Percentiles rank a stretch among this genome's conserved stretches.
These are phyloP conservation scores for Oncorhynchus mykiss DNA, from an alignment of 2,113 vertebrate species.

Conservation along the genomic window DNA sequence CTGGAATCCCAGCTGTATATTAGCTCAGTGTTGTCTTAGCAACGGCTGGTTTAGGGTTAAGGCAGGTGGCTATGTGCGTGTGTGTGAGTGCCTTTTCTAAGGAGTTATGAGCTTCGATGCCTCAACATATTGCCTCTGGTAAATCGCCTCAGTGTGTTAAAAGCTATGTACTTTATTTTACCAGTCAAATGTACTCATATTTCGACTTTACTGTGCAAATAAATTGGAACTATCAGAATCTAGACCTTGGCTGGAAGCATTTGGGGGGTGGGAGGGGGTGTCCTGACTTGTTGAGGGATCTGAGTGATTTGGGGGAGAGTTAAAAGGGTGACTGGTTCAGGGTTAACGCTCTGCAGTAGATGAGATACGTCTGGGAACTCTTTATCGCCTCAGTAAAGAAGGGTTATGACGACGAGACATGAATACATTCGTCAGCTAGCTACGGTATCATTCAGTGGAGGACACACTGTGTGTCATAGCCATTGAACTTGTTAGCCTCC, in stretches of 20 bases:
- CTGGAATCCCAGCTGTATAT: neutral
- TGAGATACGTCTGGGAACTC: conserved; percentile 32
- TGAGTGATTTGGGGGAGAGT: conserved; percentile 10
- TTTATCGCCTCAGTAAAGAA: conserved; percentile 35
- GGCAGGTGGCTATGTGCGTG: neutral
- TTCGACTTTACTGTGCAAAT: conserved; percentile 47
- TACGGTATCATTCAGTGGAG: conserved; percentile 32
- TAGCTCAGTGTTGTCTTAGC: neutral
- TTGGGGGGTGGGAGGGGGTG: neutral
- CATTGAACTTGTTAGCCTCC: neutral
- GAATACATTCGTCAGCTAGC: conserved; percentile 30
- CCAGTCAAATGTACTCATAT: conserved; percentile 59
- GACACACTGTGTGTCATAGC: conserved; percentile 15
- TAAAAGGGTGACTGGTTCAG: conserved; percentile 23
- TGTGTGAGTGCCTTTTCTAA: conserved; percentile 32
- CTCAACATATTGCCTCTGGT: conserved; percentile 40
- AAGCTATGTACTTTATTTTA: conserved; percentile 45
- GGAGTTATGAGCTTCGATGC: conserved; percentile 57
- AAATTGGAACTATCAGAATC: conserved; percentile 35
- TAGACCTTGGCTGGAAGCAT: conserved; percentile 29
- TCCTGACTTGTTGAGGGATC: neutral
- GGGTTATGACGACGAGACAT: conserved; percentile 23
- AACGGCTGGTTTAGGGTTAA: neutral
- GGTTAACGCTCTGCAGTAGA: conserved; percentile 26
- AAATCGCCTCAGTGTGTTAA: conserved; percentile 59